phyloP scores from a whole-genome alignment of 2,888 invertebrate genomes.

The Hydrotaea diabolus region DNA sequence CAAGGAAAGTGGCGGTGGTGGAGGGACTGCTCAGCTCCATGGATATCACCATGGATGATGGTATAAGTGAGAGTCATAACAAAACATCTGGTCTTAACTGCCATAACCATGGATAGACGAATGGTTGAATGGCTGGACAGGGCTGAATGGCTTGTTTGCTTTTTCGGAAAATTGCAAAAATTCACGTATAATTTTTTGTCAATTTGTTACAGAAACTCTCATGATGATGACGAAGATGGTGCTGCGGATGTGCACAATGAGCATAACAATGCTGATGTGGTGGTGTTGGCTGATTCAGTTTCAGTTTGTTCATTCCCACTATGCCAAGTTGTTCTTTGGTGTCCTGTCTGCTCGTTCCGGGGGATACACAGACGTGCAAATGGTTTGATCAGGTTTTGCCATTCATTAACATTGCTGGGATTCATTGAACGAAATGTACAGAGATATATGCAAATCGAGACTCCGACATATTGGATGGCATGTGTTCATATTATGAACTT shows the following conservation, averaged over 20 bases:
- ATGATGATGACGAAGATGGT: background rate
- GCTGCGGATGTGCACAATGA: conserved; percentile 21
- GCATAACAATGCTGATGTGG: background rate
- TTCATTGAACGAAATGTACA: background rate
- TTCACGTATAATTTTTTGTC: conserved; percentile 20
- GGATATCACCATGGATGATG: background rate
- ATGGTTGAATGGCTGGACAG: background rate
- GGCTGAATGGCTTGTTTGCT: background rate
- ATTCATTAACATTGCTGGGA: background rate
- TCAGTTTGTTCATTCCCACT: background rate
- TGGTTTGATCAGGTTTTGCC: background rate
- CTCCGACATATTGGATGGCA: background rate
- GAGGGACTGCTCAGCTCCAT: background rate
- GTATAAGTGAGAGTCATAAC: background rate
- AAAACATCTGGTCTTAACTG: background rate
- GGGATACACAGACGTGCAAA: background rate
- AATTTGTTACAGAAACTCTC: background rate
- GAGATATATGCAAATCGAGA: conserved; percentile 4
- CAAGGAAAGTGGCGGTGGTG: background rate
- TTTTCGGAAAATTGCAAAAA: conserved; percentile 1
- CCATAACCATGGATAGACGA: background rate
- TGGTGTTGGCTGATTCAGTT: background rate
- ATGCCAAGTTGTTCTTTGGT: too few relatives aligned
- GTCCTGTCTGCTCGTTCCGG: background rate
- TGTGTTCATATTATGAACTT: conserved; percentile 7